Base-by-base conservation (phyloP, 2,797 vertebrate species). In the Myotis myotis region DNA sequence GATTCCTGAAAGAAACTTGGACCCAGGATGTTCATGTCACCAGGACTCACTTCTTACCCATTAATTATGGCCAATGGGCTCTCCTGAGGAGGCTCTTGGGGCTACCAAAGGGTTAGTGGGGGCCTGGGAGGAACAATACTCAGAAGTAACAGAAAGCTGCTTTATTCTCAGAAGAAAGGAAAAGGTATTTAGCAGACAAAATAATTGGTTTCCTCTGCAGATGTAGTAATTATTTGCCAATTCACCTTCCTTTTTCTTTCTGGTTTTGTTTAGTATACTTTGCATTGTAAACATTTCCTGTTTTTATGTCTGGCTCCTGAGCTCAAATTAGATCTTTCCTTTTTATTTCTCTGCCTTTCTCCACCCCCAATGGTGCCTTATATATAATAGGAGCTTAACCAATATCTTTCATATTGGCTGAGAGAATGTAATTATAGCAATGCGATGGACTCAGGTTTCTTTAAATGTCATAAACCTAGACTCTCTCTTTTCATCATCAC, bases 241-340 rank as follows among this genome's bases (percentile, higher is more conserved):
- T 68, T 96, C 41, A 76, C 70, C 91, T 91, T 91, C 47, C 25
- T 85, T 71, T 88, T 87, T 55, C 62, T 9, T 62, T 70, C 47
- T 25, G 22, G 89, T 66, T 93, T 72, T 88, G 66, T 89, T 90
- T 91, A 81, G 84, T 94, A 10, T 87, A 19, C 80, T 92, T 93
- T 90, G 53, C 60, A 84, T 95, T 94, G 66, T 95, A 91, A 88
- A 76, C 55, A 16, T 78, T 95, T 97, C 96, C 96, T 96, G 96
- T 94, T 97, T 96, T 96, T 78, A 66, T 79, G 49, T 89, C 89
- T 95, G 72, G 64, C 89, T 93, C 25, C 81, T 89, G 72, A 74
- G 55, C 93, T 87, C 49, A 36, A 85, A 96, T 94, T 87, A 95
- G 91, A 87, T 89, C 66, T 94, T 94, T 91, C 20, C 60, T 81